phyloP scores from a whole-genome alignment of 1,140 invertebrate genomes.

The Temnothorax nylanderi region DNA sequence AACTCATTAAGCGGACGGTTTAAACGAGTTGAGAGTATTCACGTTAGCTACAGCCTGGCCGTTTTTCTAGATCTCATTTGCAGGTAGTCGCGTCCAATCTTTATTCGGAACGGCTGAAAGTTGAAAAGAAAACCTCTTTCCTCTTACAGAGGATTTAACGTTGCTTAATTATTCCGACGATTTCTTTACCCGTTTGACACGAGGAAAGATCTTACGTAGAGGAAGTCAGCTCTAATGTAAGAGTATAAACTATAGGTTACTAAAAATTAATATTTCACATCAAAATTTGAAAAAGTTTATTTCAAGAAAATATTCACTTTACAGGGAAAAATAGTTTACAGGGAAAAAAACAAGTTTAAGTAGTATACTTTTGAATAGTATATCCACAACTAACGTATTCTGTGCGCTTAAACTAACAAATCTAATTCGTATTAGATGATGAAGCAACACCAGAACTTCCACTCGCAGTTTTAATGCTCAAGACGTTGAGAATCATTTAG shows the following conservation, averaged over 20 bases:
- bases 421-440: slow-evolving; percentile 28
- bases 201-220: not conserved
- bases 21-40: slow-evolving; percentile 38
- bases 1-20: slow-evolving; percentile 51
- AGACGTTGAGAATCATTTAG: not conserved
- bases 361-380: not conserved
- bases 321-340: not conserved
- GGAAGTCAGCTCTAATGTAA: not conserved
- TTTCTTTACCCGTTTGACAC: not conserved
- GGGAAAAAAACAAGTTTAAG: no score
- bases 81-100: slow-evolving; percentile 26
- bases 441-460: not conserved
- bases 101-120: slow-evolving; percentile 36
- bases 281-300: not conserved
- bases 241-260: not conserved
- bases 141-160: slow-evolving; percentile 16
- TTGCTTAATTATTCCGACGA: slow-evolving; percentile 34
- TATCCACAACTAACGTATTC: slow-evolving; percentile 1
- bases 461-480: slow-evolving; percentile 17
- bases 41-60: slow-evolving; percentile 14
- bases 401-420: not conserved
- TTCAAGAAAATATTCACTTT: not conserved
- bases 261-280: slow-evolving; percentile 4
- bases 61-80: slow-evolving; percentile 52
- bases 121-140: slow-evolving; percentile 14